Base-by-base conservation (phyloP, 2,113 vertebrate genomes). In the Bubo bubo region DNA sequence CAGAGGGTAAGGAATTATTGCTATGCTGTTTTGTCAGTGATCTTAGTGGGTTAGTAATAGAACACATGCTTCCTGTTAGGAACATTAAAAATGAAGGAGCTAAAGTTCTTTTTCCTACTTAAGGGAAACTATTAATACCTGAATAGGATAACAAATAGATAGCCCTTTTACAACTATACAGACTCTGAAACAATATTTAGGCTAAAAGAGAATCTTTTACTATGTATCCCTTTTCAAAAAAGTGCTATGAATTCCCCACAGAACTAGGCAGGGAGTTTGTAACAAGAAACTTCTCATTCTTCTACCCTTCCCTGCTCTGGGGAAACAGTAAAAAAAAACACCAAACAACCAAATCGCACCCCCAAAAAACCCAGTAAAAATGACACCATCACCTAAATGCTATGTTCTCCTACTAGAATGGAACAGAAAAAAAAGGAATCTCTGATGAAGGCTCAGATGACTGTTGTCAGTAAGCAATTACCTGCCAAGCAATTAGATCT, bases 401-500 rank as follows among this genome's bases (percentile, higher is more conserved):
- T 79, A 7, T 24, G 16, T 39, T 70, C 26, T 66, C 34, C 53
- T 72, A 43, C 34, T 62, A 67, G 56, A 83, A 71, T 73, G 71
- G n/a, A 83, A 49, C 7, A 56, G 74, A n/a, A 62, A 30, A 41
- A 71, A 71, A 86, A 88, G 22, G 24, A 75, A 47, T 7, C 32
- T 6, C 49, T 70, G 47, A 32, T 55, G 43, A 86, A 84, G 30
- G 22, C 53, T 50, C 34, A 39, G 79, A 34, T 75, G 59, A 52
- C 9, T 32, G 52, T 35, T 79, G 4, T 41, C 70, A 56, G 52
- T 41, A 74, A 55, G 49, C 63, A 70, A n/a, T 92, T 98, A 99
- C 99, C 99, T 99, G 99, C 99, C 99, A 99, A 4, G 99, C 99
- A 59, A 99, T 99, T 95, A 99, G 98, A 94, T 99, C 99, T 97